Evolutionary conservation across 2,797 vertebrate genomes (phyloP), one percentile per base, ranked within the genome.

Genomic region (Carapus acus): DNA sequence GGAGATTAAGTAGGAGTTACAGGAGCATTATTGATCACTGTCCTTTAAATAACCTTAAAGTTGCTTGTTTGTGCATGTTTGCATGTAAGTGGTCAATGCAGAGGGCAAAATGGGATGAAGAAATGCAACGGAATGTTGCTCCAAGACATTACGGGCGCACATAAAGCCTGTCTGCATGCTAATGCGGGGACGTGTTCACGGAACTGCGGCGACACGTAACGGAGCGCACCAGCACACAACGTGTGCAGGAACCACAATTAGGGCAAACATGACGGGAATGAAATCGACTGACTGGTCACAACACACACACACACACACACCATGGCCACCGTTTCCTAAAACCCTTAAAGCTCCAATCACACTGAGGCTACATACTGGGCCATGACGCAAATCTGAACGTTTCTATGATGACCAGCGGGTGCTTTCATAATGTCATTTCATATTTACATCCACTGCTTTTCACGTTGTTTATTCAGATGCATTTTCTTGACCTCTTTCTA

Each of bases 41-140:
- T 87, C 85, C 86, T 86, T 87, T 89, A 83, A 88, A 88, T 87
- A 89, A 88, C 89, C 86, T 86, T 83, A 87, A 85, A 85, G 80
- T 83, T 84, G 81, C 81, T 87, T 84, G 83, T 83, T 81, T 84
- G 69, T 82, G 81, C 81, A 71, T 82, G 78, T 83, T 75, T 61
- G 65, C 78, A 71, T 79, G 79, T 76, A 6, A 52, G 62, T 71
- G 79, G 81, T 83, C 81, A 82, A 69, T 72, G 66, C 65, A 50
- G 57, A 74, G 77, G 81, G 81, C 76, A 76, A 55, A 65, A 65
- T 27, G 66, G 71, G 67, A 70, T 69, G 62, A 74, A 63, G 24
- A 54, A 55, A 56, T 38, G 66, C 38, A 38, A 36, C 31, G 57
- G 16, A 43, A 43, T 43, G 65, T 65, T 71, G 58, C 52, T 24